Conservation (phyloP, 2,797 vertebrate species). For the Chelidonichthys spinosus region DNA sequence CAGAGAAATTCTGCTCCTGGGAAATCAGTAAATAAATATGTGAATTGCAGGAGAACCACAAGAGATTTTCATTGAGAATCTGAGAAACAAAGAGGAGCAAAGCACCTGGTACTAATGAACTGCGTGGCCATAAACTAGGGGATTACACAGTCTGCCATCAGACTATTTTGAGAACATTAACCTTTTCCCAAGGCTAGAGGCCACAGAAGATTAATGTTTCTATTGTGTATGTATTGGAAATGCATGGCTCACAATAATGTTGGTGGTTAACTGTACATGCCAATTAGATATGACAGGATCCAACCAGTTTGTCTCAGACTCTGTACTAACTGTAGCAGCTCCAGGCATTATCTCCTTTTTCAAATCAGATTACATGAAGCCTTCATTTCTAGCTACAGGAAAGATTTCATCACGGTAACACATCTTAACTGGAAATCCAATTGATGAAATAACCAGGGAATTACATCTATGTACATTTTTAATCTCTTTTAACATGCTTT, state of each 20-base stretch:
- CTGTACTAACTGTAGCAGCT: conserved; percentile 28
- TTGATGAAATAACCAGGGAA: conserved; percentile 5
- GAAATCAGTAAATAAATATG: conserved; percentile 68
- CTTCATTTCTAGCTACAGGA: conserved; percentile 37
- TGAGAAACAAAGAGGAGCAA: conserved; percentile 26
- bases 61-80: conserved; percentile 35
- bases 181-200: conserved; percentile 25
- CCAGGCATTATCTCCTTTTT: conserved; percentile 34
- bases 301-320: conserved; percentile 30
- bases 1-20: conserved; percentile 87
- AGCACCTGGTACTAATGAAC: conserved; percentile 40
- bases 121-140: conserved; percentile 33
- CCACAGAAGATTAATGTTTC: conserved; percentile 21
- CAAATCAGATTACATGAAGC: conserved; percentile 37
- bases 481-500: conserved; percentile 1
- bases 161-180: conserved; percentile 41
- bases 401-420: conserved; percentile 28
- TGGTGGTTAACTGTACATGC: conserved; percentile 24
- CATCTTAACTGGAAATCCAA: conserved; percentile 15
- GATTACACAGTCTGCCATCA: conserved; percentile 33
- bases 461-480: not conserved
- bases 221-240: conserved; percentile 19
- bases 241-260: conserved; percentile 27
- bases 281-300: conserved; percentile 45
- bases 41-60: conserved; percentile 18